Conservation (phyloP, 2,888 invertebrate species). For the Hydroisotoma schaefferi region DNA sequence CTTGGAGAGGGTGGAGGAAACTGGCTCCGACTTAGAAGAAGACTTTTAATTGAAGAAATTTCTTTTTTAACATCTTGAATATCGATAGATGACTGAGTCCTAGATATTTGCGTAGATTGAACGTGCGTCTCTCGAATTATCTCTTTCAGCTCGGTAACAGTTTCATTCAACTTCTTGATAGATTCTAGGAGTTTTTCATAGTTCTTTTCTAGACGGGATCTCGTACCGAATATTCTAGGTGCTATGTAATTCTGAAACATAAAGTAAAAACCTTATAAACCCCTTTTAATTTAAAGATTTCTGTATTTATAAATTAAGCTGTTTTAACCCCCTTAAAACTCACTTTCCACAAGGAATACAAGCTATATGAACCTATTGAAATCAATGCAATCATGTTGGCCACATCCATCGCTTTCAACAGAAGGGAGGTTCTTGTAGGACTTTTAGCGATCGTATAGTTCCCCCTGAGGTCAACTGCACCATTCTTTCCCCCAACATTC, state of each 20-base stretch:
- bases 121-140: slow-evolving; percentile 37
- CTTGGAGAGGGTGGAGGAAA: slow-evolving; percentile 40
- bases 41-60: slow-evolving; percentile 68
- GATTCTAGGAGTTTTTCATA: slow-evolving; percentile 42
- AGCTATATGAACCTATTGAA: slow-evolving; percentile 71
- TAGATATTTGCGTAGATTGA: slow-evolving; percentile 16
- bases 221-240: slow-evolving; percentile 65
- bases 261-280: not conserved
- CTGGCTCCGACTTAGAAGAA: slow-evolving; percentile 59
- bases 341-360: slow-evolving; percentile 80
- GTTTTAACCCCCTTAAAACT: slow-evolving; percentile 21
- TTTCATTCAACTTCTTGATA: slow-evolving; percentile 42
- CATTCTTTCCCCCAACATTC: not conserved
- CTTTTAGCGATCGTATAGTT: too few species aligned
- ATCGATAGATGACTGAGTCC: slow-evolving; percentile 50
- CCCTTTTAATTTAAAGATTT: not conserved
- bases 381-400: slow-evolving; percentile 70
- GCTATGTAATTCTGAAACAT: slow-evolving; percentile 61
- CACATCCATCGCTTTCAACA: slow-evolving; percentile 59
- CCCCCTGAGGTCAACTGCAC: not conserved
- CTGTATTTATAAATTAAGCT: not conserved
- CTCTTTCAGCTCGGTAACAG: slow-evolving; percentile 44
- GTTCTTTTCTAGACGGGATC: slow-evolving; percentile 42
- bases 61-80: slow-evolving; percentile 66
- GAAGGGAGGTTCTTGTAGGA: slow-evolving; percentile 43